Base-by-base conservation (phyloP, 2,797 vertebrate species). In the Scolopax bukidnonensis region DNA sequence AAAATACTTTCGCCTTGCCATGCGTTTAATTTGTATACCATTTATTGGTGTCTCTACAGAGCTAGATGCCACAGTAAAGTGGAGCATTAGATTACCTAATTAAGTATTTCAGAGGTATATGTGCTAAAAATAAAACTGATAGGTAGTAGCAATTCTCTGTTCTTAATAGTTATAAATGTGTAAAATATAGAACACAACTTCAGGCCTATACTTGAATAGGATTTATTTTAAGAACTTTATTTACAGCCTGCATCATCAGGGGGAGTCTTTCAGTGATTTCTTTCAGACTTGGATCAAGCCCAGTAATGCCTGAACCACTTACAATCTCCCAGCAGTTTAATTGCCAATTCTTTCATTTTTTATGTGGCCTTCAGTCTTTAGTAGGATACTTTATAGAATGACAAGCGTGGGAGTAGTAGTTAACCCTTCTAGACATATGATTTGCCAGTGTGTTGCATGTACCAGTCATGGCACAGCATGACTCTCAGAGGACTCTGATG, bases 151-250 rank as follows among this genome's bases (percentile, higher is more conserved):
- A 93, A 60, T 82, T 90, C 2, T 3, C 68, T 80, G 25, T 80
- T 92, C 57, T 93, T 94, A 75, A 65, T 65, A 84, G 38, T 67
- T 93, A 47, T 53, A 65, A 93, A 80, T 50, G 43, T 91, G 60
- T 92, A 92, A 80, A 95, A 96, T 95, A 61, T 4, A 74, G 89
- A 94, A 89, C 60, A 70, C 82, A 73, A 41, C 56, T 82, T 87
- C 54, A 87, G 56, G 75, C 68, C 43, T 93, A 12, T 82, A 36
- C 23, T 94, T 89, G 16, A 85, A 77, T 47, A 80, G 57, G 30
- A 30, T 91, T 94, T 94, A 92, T 95, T 94, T 93, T 85, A 83
- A 84, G 80, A 79, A 33, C 30, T 77, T 94, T 96, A 80, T 87
- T 93, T 95, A 94, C 68, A 91, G 57, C 36, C 56, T 90, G 48